phyloP scores from a whole-genome alignment of 2,113 vertebrate genomes.

The Austrofundulus limnaeus region DNA sequence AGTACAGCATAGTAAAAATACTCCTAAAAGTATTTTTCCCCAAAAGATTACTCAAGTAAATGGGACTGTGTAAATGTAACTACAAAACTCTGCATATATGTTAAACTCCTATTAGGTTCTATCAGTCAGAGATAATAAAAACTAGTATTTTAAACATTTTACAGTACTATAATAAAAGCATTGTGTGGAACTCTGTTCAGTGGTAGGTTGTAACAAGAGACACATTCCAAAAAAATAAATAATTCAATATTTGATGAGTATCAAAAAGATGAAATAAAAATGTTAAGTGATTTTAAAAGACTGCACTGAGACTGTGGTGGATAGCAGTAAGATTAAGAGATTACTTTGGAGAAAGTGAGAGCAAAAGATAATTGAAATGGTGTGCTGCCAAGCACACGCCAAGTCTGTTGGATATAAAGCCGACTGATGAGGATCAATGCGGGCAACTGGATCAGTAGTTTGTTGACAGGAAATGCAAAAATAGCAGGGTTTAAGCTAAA shows the following conservation, averaged over 20 bases:
- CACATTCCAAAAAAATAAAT: constrained; percentile 13
- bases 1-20: no score
- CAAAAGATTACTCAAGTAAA: no score
- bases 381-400: constrained; percentile 46
- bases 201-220: not conserved
- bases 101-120: no score
- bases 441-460: constrained; percentile 22
- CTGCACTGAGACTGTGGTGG: constrained; percentile 42
- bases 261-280: constrained; percentile 42
- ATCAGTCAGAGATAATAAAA: not conserved
- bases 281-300: constrained; percentile 63
- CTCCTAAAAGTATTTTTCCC: no score
- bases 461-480: constrained; percentile 21
- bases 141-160: not conserved
- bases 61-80: no score
- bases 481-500: no score
- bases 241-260: constrained; percentile 52
- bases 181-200: not conserved
- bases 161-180: not conserved
- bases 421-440: constrained; percentile 37
- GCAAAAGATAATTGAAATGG: constrained; percentile 70
- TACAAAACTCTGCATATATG: no score
- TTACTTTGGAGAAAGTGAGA: constrained; percentile 62
- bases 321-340: constrained; percentile 61
- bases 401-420: constrained; percentile 23